These are phyloP conservation scores for Scaptodrosophila lebanonensis DNA, from an alignment of 1,140 invertebrate species.

Conservation along the genomic window DNA sequence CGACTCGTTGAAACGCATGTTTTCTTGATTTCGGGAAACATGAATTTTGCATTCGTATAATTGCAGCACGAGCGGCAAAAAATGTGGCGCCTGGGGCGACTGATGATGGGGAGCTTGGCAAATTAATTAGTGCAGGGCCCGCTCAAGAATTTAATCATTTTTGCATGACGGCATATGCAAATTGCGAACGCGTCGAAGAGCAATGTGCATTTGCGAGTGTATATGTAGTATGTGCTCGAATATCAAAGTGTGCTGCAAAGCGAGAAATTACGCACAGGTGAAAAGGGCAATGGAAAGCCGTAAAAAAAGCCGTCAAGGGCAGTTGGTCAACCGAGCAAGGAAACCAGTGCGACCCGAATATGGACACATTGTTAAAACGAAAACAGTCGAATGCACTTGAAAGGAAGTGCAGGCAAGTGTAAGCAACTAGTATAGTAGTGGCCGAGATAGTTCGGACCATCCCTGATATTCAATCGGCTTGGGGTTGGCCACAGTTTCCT, in stretches of 20 bases:
- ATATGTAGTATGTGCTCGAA: conserved; percentile 6
- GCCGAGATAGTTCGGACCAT: too few relatives aligned
- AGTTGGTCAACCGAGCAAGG: conserved; percentile 52
- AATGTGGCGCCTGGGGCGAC: background rate
- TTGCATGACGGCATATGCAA: conserved; percentile 71
- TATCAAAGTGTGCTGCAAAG: conserved; percentile 62
- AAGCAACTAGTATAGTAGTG: too few relatives aligned
- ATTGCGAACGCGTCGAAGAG: conserved; percentile 23
- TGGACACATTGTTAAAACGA: conserved; percentile 49
- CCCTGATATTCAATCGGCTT: too few relatives aligned
- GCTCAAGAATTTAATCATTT: conserved; percentile 64
- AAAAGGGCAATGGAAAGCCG: conserved; percentile 32
- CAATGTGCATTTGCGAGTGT: conserved; percentile 27
- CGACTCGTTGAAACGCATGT: conserved; percentile 67
- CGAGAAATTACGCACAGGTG: conserved; percentile 33
- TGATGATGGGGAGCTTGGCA: conserved; percentile 1
- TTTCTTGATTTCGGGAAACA: conserved; percentile 57
- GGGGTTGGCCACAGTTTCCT: too few relatives aligned
- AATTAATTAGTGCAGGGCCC: conserved; percentile 53
- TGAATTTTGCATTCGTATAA: conserved; percentile 72
- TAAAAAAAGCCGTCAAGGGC: conserved; percentile 42
- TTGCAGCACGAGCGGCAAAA: conserved; percentile 34
- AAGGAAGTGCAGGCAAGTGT: background rate
- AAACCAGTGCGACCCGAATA: conserved; percentile 8
- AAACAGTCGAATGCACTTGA: conserved; percentile 59